Base-by-base conservation (phyloP, 2,888 invertebrate species). In the Thereva unica region DNA sequence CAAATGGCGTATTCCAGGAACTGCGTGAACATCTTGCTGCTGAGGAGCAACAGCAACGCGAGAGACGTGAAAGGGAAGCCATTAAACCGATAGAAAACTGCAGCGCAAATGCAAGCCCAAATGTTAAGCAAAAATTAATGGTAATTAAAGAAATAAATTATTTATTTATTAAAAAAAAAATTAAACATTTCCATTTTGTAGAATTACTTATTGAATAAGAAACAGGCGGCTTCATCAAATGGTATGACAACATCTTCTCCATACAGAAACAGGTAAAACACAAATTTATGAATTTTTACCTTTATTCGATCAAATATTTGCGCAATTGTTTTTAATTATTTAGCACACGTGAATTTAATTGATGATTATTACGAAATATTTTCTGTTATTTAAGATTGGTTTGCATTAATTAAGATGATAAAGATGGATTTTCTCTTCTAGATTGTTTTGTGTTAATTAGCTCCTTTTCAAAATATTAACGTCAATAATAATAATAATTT, bases 71-170 rank as follows among this genome's bases (percentile, higher is more conserved):
- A 75, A 85, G 92, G 72, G 93, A 95, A 76, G 90, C 91, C 72
- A 88, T 92, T 77, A 94, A 95, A 83, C 95, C 96, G 80, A 94
- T 95, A 81, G 95, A 95, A 78, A 95, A 95, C 80, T 94, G 95
- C 83, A 95, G 95, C 83, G 97, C 97, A 66, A 91, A 95, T 76
- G 97, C 97, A 72, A 97, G 96, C 72, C 90, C 93, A 34, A 96
- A 96, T 83, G 97, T 97, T 77, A 97, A 97, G 81, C 95, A 95
- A 83, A 93, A 94, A 77, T 85, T 97, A 74, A 95, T 95, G 86
- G 94, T 91, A 77, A 75, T n/a, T 59, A 44, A 9, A 53, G 34
- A 5, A 34, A 47, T 41, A 7, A 42, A 45, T 55, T 7, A 8
- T 55, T 42, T 12, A 34, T 38, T 42, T 34, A 38, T 61, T 52